phyloP scores from a whole-genome alignment of 2,797 vertebrate species.

The Cossypha dichroa region DNA sequence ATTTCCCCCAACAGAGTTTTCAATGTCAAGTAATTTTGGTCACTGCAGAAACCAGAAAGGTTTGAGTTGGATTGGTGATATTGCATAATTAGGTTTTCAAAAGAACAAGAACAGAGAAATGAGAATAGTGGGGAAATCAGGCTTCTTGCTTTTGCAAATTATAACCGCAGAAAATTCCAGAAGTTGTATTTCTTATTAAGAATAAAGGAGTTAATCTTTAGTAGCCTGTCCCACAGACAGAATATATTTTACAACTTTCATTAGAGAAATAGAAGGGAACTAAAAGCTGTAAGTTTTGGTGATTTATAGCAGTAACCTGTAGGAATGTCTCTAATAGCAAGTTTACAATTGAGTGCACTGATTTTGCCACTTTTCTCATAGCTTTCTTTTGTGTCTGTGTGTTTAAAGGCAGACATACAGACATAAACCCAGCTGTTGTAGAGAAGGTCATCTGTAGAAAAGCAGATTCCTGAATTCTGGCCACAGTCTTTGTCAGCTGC shows the following conservation, averaged over 20 bases:
- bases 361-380: slow-evolving; percentile 76
- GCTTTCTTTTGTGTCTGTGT: slow-evolving; percentile 58
- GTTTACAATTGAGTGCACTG: slow-evolving; percentile 76
- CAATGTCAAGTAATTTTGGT: neutral
- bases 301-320: slow-evolving; percentile 76
- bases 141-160: slow-evolving; percentile 59
- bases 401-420: neutral
- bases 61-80: neutral
- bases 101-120: slow-evolving; percentile 67
- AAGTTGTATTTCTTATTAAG: slow-evolving; percentile 5
- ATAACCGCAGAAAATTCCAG: slow-evolving; percentile 26
- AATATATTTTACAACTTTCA: neutral
- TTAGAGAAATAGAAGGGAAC: slow-evolving; percentile 64
- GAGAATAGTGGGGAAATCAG: slow-evolving; percentile 55
- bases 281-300: slow-evolving; percentile 55
- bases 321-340: slow-evolving; percentile 69
- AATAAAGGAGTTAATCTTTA: neutral
- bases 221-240: neutral
- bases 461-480: neutral
- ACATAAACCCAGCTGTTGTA: neutral
- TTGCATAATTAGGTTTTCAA: slow-evolving; percentile 60
- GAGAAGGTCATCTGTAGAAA: neutral
- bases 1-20: neutral
- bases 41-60: slow-evolving; percentile 24
- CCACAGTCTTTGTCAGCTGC: neutral